Evolutionary conservation across 2,888 invertebrate genomes (phyloP).

Genomic region (Stenodema calcarata): DNA sequence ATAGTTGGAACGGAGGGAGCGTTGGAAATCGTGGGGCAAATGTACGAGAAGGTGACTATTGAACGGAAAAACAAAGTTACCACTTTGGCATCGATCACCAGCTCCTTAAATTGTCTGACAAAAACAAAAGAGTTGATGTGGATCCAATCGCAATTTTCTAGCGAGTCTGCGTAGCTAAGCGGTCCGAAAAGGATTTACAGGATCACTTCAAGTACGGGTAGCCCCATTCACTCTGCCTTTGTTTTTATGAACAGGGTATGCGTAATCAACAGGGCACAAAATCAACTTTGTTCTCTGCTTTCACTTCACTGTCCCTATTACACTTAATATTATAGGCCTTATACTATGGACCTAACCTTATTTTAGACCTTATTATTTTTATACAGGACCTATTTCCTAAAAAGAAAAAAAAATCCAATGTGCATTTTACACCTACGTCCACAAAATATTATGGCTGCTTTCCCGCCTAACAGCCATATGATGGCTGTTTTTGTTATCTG

Average conservation of each 20-base stretch:
- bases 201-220: slow-evolving; percentile 55
- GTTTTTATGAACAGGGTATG: slow-evolving; percentile 56
- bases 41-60: slow-evolving; percentile 41
- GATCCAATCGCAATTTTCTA: slow-evolving; percentile 57
- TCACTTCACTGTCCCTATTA: slow-evolving; percentile 30
- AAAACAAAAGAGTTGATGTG: slow-evolving; percentile 45
- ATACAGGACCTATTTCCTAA: no score
- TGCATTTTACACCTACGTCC: no score
- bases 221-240: no score
- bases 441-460: no score
- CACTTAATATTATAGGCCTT: no score
- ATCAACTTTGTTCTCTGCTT: slow-evolving; percentile 50
- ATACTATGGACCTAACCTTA: no score
- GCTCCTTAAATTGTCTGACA: background rate
- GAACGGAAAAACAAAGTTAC: slow-evolving; percentile 35
- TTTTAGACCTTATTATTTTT: no score
- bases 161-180: slow-evolving; percentile 55
- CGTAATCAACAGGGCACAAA: slow-evolving; percentile 56
- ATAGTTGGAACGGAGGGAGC: slow-evolving; percentile 52
- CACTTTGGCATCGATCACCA: slow-evolving; percentile 5
- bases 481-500: no score
- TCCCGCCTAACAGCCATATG: no score
- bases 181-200: slow-evolving; percentile 54
- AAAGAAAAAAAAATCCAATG: no score
- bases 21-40: slow-evolving; percentile 52